Conservation (phyloP, 2,113 vertebrate species). For the Zosterops borbonicus region DNA sequence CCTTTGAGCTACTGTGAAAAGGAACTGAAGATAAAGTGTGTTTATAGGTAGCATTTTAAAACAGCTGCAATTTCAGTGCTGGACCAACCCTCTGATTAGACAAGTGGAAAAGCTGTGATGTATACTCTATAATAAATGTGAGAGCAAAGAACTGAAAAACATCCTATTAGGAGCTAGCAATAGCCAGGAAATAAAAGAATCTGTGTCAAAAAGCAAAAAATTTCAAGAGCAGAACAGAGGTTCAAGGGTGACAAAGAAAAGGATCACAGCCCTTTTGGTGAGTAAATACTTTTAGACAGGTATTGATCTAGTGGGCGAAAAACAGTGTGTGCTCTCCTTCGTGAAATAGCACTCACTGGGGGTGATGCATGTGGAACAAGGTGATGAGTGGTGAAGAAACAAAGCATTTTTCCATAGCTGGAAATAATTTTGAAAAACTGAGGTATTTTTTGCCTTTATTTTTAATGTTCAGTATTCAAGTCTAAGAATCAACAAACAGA, state of each 20-base stretch:
- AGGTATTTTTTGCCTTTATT: background rate
- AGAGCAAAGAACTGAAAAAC: background rate
- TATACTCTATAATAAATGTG: conserved; percentile 17
- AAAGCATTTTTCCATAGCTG: background rate
- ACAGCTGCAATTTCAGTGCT: conserved; percentile 25
- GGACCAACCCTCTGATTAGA: conserved; percentile 48
- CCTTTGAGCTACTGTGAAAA: conserved; percentile 18
- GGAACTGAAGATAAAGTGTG: conserved; percentile 10
- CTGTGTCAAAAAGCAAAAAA: background rate
- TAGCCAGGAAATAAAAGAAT: conserved; percentile 29
- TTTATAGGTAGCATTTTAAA: conserved; percentile 48
- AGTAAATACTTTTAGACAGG: conserved; percentile 61
- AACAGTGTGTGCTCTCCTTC: background rate
- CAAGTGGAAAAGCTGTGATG: background rate
- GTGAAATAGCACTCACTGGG: conserved; percentile 41
- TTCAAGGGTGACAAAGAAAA: conserved; percentile 50
- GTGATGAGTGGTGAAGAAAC: background rate
- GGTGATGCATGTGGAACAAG: background rate
- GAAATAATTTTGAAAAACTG: background rate
- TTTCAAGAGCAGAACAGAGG: conserved; percentile 35
- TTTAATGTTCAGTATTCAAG: background rate
- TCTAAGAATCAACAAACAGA: background rate
- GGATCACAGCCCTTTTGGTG: conserved; percentile 35
- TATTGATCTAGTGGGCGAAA: conserved; percentile 48
- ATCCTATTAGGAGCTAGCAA: background rate